Conservation (phyloP, 1,140 invertebrate genomes). For the Drosophila serrata region DNA sequence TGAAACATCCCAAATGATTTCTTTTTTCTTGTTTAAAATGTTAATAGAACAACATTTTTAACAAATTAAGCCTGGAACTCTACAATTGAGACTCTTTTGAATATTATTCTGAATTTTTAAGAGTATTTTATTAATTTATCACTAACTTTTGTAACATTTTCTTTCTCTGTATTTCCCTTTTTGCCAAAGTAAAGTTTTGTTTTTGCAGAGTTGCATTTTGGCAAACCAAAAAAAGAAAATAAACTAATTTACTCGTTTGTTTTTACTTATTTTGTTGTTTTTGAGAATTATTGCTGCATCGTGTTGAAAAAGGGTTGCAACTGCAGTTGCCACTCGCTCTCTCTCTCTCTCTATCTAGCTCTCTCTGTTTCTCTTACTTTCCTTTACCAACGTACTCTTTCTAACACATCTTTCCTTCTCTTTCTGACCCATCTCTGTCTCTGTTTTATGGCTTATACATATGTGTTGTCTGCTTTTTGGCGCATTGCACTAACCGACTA, state of each 20-base stretch:
- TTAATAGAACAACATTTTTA: neutral
- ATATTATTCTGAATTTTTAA: neutral
- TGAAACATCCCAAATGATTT: no score
- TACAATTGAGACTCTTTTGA: neutral
- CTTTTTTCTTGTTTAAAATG: neutral
- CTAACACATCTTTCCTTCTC: constrained; percentile 2
- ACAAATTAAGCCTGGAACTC: no score
- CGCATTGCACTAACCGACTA: constrained; percentile 75
- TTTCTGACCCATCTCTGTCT: constrained; percentile 14
- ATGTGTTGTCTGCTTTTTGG: constrained; percentile 73
- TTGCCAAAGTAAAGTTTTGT: constrained; percentile 31
- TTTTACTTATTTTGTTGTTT: constrained; percentile 27
- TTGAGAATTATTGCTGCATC: constrained; percentile 45
- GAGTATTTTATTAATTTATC: neutral
- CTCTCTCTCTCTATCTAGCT: neutral
- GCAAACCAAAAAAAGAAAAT: neutral
- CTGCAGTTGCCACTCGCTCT: constrained; percentile 42
- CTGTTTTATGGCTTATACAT: constrained; percentile 44
- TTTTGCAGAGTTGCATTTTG: constrained; percentile 49
- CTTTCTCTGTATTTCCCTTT: neutral
- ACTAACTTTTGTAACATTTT: neutral
- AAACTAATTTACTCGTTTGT: neutral
- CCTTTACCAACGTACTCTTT: neutral
- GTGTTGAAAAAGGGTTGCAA: constrained; percentile 47
- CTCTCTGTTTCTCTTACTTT: neutral